Conservation (phyloP, 2,113 vertebrate species). For the Mesitornis unicolor region DNA sequence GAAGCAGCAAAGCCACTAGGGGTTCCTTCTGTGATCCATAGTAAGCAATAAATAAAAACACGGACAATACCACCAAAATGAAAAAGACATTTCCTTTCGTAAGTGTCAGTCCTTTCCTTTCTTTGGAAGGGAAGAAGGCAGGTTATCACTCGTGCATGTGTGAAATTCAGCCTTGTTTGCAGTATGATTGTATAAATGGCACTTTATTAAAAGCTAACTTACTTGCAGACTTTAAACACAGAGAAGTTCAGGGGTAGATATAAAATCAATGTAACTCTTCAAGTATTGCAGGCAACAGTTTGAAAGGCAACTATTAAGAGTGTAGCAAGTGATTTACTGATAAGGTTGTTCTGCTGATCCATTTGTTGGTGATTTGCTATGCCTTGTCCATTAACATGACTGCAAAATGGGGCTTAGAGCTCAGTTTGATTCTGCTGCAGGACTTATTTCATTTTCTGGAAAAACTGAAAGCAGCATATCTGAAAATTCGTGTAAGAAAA, state of each 20-base stretch:
- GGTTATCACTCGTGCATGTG: not conserved
- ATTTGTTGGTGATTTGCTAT: not conserved
- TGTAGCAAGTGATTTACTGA: conserved; percentile 8
- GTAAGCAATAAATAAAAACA: conserved; percentile 6
- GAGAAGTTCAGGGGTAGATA: not conserved
- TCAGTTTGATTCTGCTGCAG: not conserved
- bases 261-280: conserved; percentile 41
- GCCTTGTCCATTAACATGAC: not conserved
- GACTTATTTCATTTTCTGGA: not conserved
- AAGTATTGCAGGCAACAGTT: conserved; percentile 8
- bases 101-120: conserved; percentile 13
- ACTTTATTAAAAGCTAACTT: conserved; percentile 55
- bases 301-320: not conserved
- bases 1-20: not conserved
- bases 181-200: conserved; percentile 48
- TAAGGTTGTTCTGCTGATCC: not conserved
- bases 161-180: conserved; percentile 55
- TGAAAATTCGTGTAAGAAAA: not conserved
- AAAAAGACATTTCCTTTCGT: not conserved
- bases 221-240: not conserved
- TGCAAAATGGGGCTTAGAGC: not conserved
- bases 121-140: conserved; percentile 8
- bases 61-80: not conserved
- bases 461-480: not conserved
- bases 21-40: not conserved